Evolutionary conservation across 2,797 vertebrate genomes (phyloP).

Genomic region (Setipinna tenuifilis): DNA sequence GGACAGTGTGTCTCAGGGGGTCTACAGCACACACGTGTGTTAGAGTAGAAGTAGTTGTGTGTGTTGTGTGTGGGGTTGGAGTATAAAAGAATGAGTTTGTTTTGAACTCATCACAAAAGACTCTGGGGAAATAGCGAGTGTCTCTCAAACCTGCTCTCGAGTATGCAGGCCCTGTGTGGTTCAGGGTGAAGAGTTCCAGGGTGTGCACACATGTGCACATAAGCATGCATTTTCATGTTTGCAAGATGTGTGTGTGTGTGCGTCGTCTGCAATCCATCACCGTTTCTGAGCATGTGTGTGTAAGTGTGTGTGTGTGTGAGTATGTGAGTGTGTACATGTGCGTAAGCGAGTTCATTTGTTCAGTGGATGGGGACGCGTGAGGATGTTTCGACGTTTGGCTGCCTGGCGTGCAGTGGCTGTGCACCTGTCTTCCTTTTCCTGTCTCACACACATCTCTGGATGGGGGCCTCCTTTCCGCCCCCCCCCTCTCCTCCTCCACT

Average conservation of each 20-base stretch:
- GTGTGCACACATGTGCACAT: too few species aligned
- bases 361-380: not conserved
- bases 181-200: too few species aligned
- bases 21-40: not conserved
- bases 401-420: constrained; percentile 57
- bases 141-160: too few species aligned
- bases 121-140: too few species aligned
- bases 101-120: too few species aligned
- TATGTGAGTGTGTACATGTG: not conserved
- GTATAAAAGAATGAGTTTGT: not conserved
- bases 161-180: too few species aligned
- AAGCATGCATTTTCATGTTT: not conserved
- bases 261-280: not conserved
- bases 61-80: not conserved
- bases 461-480: constrained; percentile 47
- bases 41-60: not conserved
- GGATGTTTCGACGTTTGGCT: constrained; percentile 19
- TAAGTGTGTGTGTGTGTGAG: not conserved
- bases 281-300: not conserved
- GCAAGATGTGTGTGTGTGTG: not conserved
- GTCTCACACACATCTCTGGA: constrained; percentile 46
- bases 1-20: too few species aligned
- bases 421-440: constrained; percentile 80
- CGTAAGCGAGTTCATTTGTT: not conserved
- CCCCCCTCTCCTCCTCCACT: not conserved